A percentile compares a stretch with the other conserved stretches of the same genome.
Conservation (phyloP, 1,140 invertebrate species). For the Sitophilus oryzae region DNA sequence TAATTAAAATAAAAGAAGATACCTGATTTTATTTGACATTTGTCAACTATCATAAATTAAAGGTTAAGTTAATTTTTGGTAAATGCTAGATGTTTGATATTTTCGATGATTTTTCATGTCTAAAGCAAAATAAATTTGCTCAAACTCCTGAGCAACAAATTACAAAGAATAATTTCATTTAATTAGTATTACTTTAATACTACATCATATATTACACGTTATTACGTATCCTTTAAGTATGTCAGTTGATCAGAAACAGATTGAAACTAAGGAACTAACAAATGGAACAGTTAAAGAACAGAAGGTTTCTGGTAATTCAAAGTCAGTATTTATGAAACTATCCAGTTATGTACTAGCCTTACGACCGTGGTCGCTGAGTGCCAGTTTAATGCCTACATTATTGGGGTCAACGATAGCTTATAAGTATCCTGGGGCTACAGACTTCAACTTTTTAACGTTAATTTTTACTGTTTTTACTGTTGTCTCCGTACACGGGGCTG, state of each 20-base stretch:
- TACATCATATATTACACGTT: too few relatives aligned
- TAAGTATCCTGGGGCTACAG: conserved; percentile 59
- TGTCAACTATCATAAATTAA: too few relatives aligned
- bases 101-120: too few relatives aligned
- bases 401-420: conserved; percentile 82
- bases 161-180: too few relatives aligned
- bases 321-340: conserved; percentile 68
- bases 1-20: too few relatives aligned
- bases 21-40: too few relatives aligned
- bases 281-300: conserved; percentile 12
- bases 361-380: conserved; percentile 88
- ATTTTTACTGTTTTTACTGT: conserved; percentile 78
- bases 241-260: conserved; percentile 3
- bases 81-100: too few relatives aligned
- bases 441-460: conserved; percentile 74
- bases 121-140: too few relatives aligned
- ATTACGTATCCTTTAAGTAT: conserved; percentile 9
- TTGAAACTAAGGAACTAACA: background rate
- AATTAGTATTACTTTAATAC: too few relatives aligned
- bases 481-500: conserved; percentile 87
- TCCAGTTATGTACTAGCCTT: conserved; percentile 81
- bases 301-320: background rate
- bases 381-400: conserved; percentile 82
- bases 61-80: too few relatives aligned
- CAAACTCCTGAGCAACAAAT: too few relatives aligned